Conservation (phyloP, 2,797 vertebrate species). For the Dendrocincla fuliginosa region DNA sequence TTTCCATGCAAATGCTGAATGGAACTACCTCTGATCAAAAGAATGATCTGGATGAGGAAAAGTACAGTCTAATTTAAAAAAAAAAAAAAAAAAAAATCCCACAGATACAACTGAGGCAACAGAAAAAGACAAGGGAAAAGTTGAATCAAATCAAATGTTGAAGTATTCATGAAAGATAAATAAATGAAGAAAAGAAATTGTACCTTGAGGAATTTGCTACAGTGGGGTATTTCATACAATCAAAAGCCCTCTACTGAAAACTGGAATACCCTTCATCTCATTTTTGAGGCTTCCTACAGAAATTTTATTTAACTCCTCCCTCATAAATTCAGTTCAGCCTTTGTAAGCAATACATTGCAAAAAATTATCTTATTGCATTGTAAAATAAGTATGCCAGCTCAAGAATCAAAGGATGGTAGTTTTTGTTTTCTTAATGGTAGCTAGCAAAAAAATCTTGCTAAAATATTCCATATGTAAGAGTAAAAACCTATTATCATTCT, state of each 20-base stretch:
- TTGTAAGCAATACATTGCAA: background rate
- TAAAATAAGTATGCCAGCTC: background rate
- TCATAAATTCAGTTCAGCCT: background rate
- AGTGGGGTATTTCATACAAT: background rate
- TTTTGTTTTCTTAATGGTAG: background rate
- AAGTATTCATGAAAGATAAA: background rate
- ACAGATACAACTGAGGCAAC: background rate
- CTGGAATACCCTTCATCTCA: background rate
- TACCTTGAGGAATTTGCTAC: background rate
- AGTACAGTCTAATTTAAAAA: background rate
- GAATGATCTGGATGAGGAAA: background rate
- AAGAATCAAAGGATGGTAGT: background rate
- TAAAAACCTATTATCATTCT: slow-evolving; percentile 26
- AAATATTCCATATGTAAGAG: slow-evolving; percentile 12
- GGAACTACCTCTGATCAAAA: background rate
- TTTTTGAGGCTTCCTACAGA: background rate
- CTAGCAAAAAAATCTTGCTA: background rate
- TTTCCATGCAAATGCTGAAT: background rate
- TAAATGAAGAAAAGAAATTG: slow-evolving; percentile 8
- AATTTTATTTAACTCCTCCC: background rate
- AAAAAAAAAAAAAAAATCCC: background rate
- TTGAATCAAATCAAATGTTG: background rate
- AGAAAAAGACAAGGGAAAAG: background rate
- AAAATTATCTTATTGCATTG: background rate
- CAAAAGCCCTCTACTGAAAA: background rate